Evolutionary conservation across 2,113 vertebrate species (phyloP), one percentile per base, ranked within the genome.

Genomic region (Stomatorhinus ivindoensis): DNA sequence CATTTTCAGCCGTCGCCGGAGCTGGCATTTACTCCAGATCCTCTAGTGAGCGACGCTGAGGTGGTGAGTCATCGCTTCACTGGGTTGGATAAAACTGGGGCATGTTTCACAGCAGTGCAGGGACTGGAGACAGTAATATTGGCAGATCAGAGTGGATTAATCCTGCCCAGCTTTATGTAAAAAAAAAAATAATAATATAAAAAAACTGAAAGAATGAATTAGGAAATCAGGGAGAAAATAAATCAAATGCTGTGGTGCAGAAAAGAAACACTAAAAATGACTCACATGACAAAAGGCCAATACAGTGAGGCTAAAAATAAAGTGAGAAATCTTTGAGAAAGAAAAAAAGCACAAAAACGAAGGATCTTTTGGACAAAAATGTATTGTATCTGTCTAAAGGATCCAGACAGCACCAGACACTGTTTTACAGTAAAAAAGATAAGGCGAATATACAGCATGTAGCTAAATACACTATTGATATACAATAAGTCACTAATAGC

Each of bases 21-120:
- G 46, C 42, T 69, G 42, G 87, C 9, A 17, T 48, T 69, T 88
- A 88, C 39, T 88, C 42, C n/a, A 21, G 31, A 53, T 53, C 83
- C 44, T 85, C 85, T 35, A 53, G 27, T 39, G 48, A 39, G n/a
- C 15, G 15, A 53, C 7, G 10, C 39, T 87, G 31, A 31, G 24
- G 87, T 61, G 61, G 87, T 88, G 87, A 88, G 87, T 88, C 87
- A 88, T 88, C 42, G 6, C 61, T 88, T 88, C 65, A 48, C 58
- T 9, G 61, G 58, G 39, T 3, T 65, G 87, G 35, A 47, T 44
- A 24, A 47, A 73, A 73, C 55, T 47, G 44, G 87, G 46, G 3
- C 44, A 69, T 88, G 46, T 73, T 88, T 48, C 44, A 76, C 42
- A 48, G 58, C 87, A 53, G 85, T 35, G 85, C 31, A 53, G 47